These are phyloP conservation scores for Myiagra hebetior DNA, from an alignment of 2,113 vertebrate species.

Conservation along the genomic window DNA sequence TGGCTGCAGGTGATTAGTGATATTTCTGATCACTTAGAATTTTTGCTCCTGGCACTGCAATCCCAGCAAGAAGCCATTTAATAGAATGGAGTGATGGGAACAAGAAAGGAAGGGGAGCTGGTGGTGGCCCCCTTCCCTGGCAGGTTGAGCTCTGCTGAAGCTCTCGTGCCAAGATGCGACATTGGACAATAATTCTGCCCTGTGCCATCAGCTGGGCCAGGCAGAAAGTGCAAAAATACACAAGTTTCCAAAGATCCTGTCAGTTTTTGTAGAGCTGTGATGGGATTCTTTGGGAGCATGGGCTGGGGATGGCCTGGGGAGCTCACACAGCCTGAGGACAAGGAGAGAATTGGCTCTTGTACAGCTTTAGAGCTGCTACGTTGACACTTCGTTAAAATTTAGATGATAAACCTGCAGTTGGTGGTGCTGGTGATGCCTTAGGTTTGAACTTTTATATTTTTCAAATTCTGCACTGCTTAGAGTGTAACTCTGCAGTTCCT, in stretches of 20 bases:
- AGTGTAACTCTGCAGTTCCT: no score
- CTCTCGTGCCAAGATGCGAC: not conserved
- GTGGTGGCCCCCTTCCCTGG: not conserved
- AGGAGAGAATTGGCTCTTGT: not conserved
- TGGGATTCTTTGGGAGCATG: rapidly evolving
- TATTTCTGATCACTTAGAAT: not conserved
- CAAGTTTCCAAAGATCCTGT: no score
- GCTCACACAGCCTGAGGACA: no score
- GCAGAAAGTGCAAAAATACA: not conserved
- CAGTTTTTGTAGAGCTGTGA: not conserved
- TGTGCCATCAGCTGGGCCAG: not conserved
- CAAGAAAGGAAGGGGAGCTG: not conserved
- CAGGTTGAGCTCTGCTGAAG: not conserved
- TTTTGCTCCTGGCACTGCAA: not conserved
- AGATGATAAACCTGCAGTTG: not conserved
- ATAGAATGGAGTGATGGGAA: not conserved
- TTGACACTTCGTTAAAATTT: not conserved
- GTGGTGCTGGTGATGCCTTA: not conserved
- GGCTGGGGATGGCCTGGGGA: not conserved
- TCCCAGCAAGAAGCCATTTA: not conserved
- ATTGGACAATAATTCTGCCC: not conserved
- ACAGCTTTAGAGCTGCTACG: not conserved
- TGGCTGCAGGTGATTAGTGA: not conserved
- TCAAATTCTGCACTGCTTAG: no score
- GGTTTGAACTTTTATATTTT: no score